phyloP scores from a whole-genome alignment of 2,113 vertebrate genomes.

The Barnardius zonarius region DNA sequence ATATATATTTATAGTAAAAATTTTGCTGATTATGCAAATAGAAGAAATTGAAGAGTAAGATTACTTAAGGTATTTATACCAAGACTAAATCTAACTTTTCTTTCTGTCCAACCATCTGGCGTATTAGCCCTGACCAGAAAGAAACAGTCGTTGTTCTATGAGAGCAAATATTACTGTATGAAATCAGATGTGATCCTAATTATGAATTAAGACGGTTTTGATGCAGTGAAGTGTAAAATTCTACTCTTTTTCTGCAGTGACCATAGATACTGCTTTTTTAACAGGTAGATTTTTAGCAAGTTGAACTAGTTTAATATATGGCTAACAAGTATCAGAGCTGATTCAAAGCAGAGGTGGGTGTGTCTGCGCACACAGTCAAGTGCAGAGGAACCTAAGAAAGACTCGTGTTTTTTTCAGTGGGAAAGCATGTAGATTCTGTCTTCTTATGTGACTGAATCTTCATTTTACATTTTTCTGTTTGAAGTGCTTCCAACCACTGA shows the following conservation, averaged over 20 bases:
- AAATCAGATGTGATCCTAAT: background rate
- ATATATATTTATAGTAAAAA: background rate
- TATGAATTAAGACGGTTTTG: background rate
- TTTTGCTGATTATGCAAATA: background rate
- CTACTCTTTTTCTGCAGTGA: background rate
- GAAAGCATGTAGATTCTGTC: background rate
- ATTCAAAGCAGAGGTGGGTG: background rate
- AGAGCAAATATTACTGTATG: background rate
- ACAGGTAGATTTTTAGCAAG: background rate
- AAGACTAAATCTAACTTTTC: background rate
- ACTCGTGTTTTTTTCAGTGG: background rate
- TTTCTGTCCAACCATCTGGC: background rate
- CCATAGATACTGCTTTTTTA: background rate
- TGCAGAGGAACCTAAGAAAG: background rate
- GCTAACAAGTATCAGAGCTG: background rate
- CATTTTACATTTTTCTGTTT: background rate
- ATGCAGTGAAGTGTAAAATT: background rate
- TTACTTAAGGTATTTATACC: background rate
- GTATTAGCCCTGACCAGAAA: background rate
- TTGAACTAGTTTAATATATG: background rate
- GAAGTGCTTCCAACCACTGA: background rate
- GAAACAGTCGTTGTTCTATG: background rate
- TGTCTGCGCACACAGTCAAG: background rate
- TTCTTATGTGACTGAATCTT: background rate
- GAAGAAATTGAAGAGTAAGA: background rate